These are phyloP conservation scores for Cossypha dichroa DNA, from an alignment of 2,797 vertebrate species.

Conservation along the genomic window DNA sequence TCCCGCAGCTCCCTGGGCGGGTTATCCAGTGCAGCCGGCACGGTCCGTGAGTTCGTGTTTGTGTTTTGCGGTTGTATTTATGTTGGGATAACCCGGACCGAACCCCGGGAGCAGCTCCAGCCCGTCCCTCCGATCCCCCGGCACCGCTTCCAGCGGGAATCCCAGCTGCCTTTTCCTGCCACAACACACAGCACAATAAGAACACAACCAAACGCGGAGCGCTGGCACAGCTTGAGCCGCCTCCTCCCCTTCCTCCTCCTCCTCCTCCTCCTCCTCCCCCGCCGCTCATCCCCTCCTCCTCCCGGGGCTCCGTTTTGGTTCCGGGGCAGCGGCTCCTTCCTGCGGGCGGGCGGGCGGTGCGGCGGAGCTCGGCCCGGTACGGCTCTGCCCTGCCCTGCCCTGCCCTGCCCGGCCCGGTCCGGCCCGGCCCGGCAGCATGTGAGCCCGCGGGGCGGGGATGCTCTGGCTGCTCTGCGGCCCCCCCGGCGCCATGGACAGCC, in stretches of 20 bases:
- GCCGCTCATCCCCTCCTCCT: neutral
- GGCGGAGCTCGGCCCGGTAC: neutral
- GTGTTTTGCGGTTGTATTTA: too few species aligned
- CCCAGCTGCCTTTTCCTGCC: rapidly evolving
- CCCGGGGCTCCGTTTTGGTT: neutral
- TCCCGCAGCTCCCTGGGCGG: too few species aligned
- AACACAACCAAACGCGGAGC: rapidly evolving
- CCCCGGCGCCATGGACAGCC: slow-evolving; percentile 85
- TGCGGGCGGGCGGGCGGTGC: slow-evolving; percentile 6
- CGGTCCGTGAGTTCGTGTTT: too few species aligned
- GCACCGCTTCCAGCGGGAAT: rapidly evolving
- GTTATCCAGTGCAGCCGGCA: too few species aligned
- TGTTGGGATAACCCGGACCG: neutral
- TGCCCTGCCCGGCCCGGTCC: too few species aligned
- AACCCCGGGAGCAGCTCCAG: neutral
- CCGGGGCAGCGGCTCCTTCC: slow-evolving; percentile 42
- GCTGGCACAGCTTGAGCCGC: rapidly evolving
- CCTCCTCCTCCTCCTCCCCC: neutral
- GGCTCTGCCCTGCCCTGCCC: too few species aligned
- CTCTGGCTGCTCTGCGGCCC: slow-evolving; percentile 83
- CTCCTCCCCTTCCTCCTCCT: neutral
- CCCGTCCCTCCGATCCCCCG: too few species aligned
- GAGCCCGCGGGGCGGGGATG: slow-evolving; percentile 76
- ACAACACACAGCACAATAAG: rapidly evolving
- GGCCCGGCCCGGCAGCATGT: slow-evolving; percentile 59